phyloP scores from a whole-genome alignment of 2,888 invertebrate species.

The Heliconius charithonia region DNA sequence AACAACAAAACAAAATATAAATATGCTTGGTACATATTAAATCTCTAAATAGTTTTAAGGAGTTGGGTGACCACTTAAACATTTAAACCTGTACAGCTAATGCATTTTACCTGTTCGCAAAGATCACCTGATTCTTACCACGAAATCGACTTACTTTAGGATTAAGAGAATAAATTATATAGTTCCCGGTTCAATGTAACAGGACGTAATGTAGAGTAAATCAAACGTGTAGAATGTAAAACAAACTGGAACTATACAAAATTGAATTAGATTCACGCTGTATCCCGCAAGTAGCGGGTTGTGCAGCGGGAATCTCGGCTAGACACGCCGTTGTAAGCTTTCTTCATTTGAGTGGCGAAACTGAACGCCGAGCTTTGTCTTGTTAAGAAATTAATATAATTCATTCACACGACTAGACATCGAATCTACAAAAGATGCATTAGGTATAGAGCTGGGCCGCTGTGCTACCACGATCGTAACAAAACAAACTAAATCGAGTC shows the following conservation, averaged over 20 bases:
- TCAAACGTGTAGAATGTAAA: too few species aligned
- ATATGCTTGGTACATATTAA: background rate
- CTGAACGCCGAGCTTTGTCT: background rate
- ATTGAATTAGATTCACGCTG: background rate
- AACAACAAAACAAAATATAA: background rate
- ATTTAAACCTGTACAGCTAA: slow-evolving; percentile 24
- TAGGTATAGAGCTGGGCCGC: too few species aligned
- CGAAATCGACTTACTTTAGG: slow-evolving; percentile 26
- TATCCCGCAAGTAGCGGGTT: background rate
- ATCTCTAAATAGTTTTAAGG: background rate
- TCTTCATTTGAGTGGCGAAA: background rate
- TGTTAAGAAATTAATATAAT: too few species aligned
- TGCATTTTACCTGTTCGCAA: slow-evolving; percentile 40
- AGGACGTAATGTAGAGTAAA: too few species aligned
- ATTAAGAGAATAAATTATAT: slow-evolving; percentile 27
- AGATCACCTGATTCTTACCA: slow-evolving; percentile 33
- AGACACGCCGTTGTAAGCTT: background rate
- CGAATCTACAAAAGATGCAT: too few species aligned
- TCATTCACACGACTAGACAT: too few species aligned
- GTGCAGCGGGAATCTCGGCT: background rate
- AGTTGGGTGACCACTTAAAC: slow-evolving; percentile 1
- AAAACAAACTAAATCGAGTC: background rate
- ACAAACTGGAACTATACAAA: background rate
- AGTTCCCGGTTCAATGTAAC: slow-evolving; percentile 27
- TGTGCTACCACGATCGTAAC: too few species aligned